phyloP scores from a whole-genome alignment of 2,888 invertebrate species.

The Pristionchus fissidentatus region DNA sequence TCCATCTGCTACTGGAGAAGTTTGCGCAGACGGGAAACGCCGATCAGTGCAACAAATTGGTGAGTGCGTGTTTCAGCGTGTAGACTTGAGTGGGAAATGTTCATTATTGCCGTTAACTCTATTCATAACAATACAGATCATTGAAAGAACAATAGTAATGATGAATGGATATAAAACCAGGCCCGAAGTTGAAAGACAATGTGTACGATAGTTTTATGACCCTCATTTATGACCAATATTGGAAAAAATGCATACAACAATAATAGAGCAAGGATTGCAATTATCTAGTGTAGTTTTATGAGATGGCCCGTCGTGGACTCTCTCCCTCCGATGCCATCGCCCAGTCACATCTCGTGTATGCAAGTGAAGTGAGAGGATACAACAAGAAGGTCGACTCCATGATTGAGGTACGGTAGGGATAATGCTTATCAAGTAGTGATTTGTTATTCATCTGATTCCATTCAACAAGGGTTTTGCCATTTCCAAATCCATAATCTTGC shows the following conservation, averaged over 20 bases:
- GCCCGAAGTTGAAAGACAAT: too few species aligned
- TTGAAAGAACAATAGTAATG: neutral
- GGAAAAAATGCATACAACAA: too few species aligned
- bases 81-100: too few species aligned
- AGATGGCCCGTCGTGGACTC: slow-evolving; percentile 36
- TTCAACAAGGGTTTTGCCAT: neutral
- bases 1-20: slow-evolving; percentile 26
- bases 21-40: neutral
- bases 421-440: neutral
- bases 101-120: too few species aligned
- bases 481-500: neutral
- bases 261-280: neutral
- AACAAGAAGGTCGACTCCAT: slow-evolving; percentile 12
- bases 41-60: neutral
- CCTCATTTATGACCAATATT: too few species aligned
- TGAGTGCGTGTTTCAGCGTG: too few species aligned
- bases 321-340: slow-evolving; percentile 5
- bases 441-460: neutral
- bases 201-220: too few species aligned
- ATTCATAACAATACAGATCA: too few species aligned
- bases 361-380: slow-evolving; percentile 17
- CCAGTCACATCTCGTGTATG: slow-evolving; percentile 39
- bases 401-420: slow-evolving; percentile 7
- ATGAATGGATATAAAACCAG: too few species aligned
- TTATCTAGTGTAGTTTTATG: slow-evolving; percentile 10